phyloP scores from a whole-genome alignment of 2,888 invertebrate genomes.

The Drosophila neotestacea region DNA sequence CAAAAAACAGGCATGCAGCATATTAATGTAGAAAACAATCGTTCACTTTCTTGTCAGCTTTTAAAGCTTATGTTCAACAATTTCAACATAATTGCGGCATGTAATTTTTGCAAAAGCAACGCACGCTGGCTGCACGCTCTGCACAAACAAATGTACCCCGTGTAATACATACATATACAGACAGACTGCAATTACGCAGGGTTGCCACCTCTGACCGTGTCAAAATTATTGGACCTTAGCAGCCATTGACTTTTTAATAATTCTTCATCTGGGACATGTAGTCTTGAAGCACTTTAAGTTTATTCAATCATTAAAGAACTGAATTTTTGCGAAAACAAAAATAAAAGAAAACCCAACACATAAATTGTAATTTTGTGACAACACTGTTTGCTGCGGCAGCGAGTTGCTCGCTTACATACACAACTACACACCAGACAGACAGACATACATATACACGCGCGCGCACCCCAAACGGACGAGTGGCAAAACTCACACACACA shows the following conservation, averaged over 20 bases:
- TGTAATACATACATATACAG: constrained; percentile 64
- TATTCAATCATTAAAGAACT: not conserved
- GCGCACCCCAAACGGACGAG: constrained; percentile 68
- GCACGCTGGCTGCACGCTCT: constrained; percentile 71
- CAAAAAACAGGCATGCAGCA: constrained; percentile 56
- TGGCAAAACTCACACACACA: constrained; percentile 64
- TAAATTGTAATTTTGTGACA: constrained; percentile 46
- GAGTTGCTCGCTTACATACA: constrained; percentile 49
- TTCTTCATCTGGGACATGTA: not conserved
- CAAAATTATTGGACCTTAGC: constrained; percentile 24
- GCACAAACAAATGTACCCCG: constrained; percentile 77
- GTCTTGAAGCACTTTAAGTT: not conserved
- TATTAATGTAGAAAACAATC: constrained; percentile 20
- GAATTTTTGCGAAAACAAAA: constrained; percentile 2
- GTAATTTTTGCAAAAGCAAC: constrained; percentile 57
- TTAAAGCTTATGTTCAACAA: constrained; percentile 27
- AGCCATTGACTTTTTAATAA: not conserved
- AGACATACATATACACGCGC: constrained; percentile 71
- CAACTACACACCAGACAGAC: constrained; percentile 43
- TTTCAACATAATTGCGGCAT: constrained; percentile 44
- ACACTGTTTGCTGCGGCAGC: constrained; percentile 47
- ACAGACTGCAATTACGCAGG: constrained; percentile 80
- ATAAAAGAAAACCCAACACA: not conserved
- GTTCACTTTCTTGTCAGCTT: constrained; percentile 38
- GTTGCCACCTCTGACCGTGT: constrained; percentile 63